Evolutionary conservation across 1,140 invertebrate species (phyloP), one percentile per base, ranked within the genome.

Genomic region (Drosophila sproati): DNA sequence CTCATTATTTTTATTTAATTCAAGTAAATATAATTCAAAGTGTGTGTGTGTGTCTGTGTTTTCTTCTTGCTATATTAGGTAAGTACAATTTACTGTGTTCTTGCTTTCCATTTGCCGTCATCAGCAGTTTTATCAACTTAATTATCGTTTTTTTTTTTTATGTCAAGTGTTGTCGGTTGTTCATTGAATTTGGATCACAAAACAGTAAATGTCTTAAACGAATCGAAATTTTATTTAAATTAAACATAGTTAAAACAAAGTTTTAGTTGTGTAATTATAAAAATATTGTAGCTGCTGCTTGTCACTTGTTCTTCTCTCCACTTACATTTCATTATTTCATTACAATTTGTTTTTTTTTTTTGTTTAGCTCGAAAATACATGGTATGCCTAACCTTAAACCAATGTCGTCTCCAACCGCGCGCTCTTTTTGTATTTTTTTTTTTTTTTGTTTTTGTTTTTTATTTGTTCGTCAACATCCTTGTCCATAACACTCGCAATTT

Each of bases 1-100:
- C 80, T 91, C 78, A 86, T 89, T 89, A 91, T 85, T 88, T 85
- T 87, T 87, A 87, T 87, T 79, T 88, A 87, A 89, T 89, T 88
- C 80, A 88, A 91, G 88, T 89, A 89, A 85, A 88, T 91, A 83
- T 78, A 87, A 83, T 85, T 91, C 73, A 77, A 82, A 88, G 75
- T 91, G 78, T 88, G 64, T 90, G 63, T 86, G 57, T 77, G 75
- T 69, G 55, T 82, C 35, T 86, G 60, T 70, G 39, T 59, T 73
- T 81, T 70, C 75, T 51, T 74, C 52, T 71, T 88, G 43, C 57
- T 69, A 59, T 56, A 62, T 71, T 60, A 70, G 32, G 67, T 77
- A 89, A 89, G 80, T 89, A 89, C 85, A 85, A 90, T 85, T 89
- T 89, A 90, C 81, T 89, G 85, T 81, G 81, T 61, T 32, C 43